A percentile compares a stretch with the other conserved stretches of the same genome.
Evolutionary conservation across 1,140 invertebrate species (phyloP).

Genomic region (Nephila pilipes): DNA sequence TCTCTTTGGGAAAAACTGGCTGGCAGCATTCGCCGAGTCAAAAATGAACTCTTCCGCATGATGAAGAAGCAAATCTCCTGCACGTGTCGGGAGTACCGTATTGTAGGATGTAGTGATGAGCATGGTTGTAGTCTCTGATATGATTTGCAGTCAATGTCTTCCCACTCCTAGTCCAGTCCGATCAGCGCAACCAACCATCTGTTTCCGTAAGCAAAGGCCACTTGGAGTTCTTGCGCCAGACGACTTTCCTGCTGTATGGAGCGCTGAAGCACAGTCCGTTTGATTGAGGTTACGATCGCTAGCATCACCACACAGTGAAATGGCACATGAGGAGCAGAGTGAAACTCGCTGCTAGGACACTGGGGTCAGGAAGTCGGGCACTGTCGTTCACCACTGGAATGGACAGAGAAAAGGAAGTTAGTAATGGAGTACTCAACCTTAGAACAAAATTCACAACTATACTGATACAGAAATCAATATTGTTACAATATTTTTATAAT

Average conservation of each 20-base stretch:
- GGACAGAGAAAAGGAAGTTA: background rate
- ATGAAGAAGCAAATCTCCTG: conserved; percentile 19
- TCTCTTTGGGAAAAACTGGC: background rate
- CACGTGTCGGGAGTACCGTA: background rate
- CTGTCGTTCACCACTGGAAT: conserved; percentile 70
- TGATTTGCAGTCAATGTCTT: conserved; percentile 49
- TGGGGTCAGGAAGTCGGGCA: conserved; percentile 61
- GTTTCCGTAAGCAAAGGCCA: conserved; percentile 49
- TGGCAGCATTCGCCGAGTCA: background rate
- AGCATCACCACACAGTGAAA: conserved; percentile 71
- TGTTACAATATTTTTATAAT: too few relatives aligned
- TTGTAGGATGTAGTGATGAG: conserved; percentile 67
- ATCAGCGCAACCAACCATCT: conserved; percentile 4
- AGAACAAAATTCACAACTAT: too few relatives aligned
- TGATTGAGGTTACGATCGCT: conserved; percentile 34
- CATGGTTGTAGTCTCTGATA: conserved; percentile 60
- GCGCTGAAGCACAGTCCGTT: background rate
- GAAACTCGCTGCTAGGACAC: conserved; percentile 70
- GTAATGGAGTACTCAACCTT: too few relatives aligned
- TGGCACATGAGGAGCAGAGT: conserved; percentile 69
- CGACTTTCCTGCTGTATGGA: background rate
- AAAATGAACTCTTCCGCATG: conserved; percentile 35
- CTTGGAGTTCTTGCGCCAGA: conserved; percentile 44
- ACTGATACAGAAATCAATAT: too few relatives aligned
- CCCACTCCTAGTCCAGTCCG: background rate